Percentiles rank a stretch among this genome's conserved stretches.
Evolutionary conservation across 2,888 invertebrate genomes (phyloP).

Genomic region (Apodemia zela): DNA sequence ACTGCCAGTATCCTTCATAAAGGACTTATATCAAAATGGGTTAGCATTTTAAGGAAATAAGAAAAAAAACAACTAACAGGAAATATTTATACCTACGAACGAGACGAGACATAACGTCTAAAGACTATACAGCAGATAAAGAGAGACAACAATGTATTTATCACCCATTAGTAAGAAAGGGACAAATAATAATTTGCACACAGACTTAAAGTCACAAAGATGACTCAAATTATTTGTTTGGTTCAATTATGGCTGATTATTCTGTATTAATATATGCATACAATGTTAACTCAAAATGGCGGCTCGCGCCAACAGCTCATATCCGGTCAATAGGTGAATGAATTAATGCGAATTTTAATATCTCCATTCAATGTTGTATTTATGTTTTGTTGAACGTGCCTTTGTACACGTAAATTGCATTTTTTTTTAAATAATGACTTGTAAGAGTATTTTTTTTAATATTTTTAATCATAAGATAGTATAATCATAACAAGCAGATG

Average conservation of each 20-base stretch:
- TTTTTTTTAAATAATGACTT: background rate
- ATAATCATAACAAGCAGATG: too few species aligned
- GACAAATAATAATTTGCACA: conserved; percentile 36
- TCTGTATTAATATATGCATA: conserved; percentile 42
- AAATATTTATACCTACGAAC: background rate
- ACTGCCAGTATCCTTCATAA: too few species aligned
- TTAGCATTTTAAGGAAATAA: too few species aligned
- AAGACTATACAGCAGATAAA: background rate
- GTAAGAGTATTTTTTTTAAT: too few species aligned
- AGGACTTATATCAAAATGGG: too few species aligned
- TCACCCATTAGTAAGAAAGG: background rate
- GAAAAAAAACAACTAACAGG: background rate
- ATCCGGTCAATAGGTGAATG: conserved; percentile 40
- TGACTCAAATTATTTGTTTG: conserved; percentile 51
- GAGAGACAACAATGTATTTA: background rate
- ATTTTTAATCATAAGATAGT: too few species aligned
- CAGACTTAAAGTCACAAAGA: conserved; percentile 30
- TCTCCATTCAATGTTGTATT: conserved; percentile 29
- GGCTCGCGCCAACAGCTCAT: conserved; percentile 34
- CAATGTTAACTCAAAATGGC: conserved; percentile 40
- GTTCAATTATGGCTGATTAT: conserved; percentile 48
- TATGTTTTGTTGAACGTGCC: background rate
- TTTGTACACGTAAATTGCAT: background rate
- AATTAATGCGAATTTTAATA: conserved; percentile 38
- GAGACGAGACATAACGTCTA: background rate